Conservation (phyloP, 2,888 invertebrate species). For the Noctua pronuba region DNA sequence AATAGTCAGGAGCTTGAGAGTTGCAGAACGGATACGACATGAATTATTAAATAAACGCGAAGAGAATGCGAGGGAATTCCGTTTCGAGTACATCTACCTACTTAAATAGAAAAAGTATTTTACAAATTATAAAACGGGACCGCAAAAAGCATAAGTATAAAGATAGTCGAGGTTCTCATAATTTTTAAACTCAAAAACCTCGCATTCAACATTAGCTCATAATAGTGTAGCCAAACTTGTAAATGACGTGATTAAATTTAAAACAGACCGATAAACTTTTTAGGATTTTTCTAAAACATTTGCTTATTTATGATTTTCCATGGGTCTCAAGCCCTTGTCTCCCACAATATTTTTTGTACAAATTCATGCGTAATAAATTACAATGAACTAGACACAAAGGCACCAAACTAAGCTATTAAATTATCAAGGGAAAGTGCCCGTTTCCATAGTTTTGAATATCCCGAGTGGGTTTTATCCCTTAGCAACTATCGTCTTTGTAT, state of each 20-base stretch:
- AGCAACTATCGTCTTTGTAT: neutral
- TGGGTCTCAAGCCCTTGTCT: neutral
- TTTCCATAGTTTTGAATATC: constrained; percentile 16
- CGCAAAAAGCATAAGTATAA: neutral
- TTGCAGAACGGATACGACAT: constrained; percentile 9
- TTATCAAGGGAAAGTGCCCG: neutral
- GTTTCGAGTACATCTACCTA: constrained; percentile 2
- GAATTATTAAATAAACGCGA: constrained; percentile 45
- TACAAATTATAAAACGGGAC: neutral
- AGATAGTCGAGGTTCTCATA: neutral
- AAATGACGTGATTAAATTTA: constrained; percentile 2
- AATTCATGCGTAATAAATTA: neutral
- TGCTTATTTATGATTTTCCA: neutral
- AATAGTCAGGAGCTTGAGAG: neutral
- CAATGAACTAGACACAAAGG: neutral
- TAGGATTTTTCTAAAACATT: neutral
- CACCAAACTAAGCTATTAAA: neutral
- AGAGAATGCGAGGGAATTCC: neutral
- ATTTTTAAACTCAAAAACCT: neutral
- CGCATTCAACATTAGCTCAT: neutral
- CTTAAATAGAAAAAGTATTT: neutral
- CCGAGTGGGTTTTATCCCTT: constrained; percentile 7
- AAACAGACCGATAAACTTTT: neutral
- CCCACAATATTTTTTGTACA: neutral
- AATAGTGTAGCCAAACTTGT: neutral